phyloP scores from a whole-genome alignment of 1,140 invertebrate genomes.

The Oreohelix idahoensis region DNA sequence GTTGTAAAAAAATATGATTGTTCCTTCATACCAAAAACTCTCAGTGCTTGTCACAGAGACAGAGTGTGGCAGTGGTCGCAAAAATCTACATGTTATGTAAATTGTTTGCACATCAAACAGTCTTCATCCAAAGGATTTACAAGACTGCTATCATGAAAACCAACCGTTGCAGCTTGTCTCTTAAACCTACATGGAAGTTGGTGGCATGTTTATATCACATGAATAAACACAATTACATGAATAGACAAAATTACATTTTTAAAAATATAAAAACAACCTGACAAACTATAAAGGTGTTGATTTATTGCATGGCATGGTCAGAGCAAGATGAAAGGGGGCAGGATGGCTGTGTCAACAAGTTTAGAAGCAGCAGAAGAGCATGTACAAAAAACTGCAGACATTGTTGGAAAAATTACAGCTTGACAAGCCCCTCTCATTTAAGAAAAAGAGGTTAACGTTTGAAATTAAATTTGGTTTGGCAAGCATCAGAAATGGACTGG shows the following conservation, averaged over 20 bases:
- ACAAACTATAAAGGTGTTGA: too few relatives aligned
- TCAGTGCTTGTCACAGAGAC: neutral
- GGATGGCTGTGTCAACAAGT: too few relatives aligned
- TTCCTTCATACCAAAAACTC: neutral
- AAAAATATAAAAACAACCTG: neutral
- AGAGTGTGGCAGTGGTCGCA: neutral
- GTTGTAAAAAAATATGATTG: too few relatives aligned
- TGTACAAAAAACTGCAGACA: too few relatives aligned
- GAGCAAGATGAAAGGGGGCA: too few relatives aligned
- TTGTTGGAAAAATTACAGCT: too few relatives aligned
- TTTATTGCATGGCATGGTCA: too few relatives aligned
- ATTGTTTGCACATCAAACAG: neutral
- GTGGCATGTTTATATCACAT: neutral
- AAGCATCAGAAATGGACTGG: too few relatives aligned
- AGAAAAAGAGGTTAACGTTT: too few relatives aligned
- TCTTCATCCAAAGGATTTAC: conserved; percentile 1
- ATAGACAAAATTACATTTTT: neutral
- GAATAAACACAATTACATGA: neutral
- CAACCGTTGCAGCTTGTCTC: neutral
- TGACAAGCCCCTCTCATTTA: too few relatives aligned
- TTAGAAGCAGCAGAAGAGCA: too few relatives aligned
- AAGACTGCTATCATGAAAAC: neutral
- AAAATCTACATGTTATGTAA: neutral
- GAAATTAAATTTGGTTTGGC: too few relatives aligned
- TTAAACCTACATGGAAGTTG: neutral